Conservation (phyloP, 2,888 invertebrate species). For the Apodemia mormo region DNA sequence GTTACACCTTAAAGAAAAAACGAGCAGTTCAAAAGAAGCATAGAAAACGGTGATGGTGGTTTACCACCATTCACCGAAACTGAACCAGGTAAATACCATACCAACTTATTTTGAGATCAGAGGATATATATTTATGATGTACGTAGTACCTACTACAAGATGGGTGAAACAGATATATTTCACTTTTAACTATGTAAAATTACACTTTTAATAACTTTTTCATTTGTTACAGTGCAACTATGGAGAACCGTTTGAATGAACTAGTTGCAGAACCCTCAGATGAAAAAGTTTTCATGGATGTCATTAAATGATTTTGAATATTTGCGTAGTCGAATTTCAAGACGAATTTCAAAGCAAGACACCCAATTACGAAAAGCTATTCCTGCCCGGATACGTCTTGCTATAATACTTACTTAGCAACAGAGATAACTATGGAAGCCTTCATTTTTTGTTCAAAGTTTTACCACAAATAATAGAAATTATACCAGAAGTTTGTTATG, state of each 20-base stretch:
- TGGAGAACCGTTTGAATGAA: conserved; percentile 35
- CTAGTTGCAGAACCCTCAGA: conserved; percentile 33
- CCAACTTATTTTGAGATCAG: background rate
- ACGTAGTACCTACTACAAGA: no score
- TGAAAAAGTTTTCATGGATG: conserved; percentile 37
- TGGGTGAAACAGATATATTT: no score
- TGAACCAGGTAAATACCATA: conserved; percentile 24
- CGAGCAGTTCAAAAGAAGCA: conserved; percentile 24
- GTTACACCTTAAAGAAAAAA: conserved; percentile 20
- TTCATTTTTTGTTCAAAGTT: conserved; percentile 34
- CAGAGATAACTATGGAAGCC: conserved; percentile 30
- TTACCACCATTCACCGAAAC: conserved; percentile 28
- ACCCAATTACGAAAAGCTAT: conserved; percentile 24
- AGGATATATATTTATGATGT: conserved; percentile 6
- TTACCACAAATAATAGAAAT: conserved; percentile 29
- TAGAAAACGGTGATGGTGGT: conserved; percentile 30
- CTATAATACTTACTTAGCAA: conserved; percentile 28
- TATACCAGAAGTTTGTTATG: conserved; percentile 31
- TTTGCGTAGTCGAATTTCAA: conserved; percentile 28
- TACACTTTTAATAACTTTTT: background rate
- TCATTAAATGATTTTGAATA: conserved; percentile 34
- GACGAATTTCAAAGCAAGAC: conserved; percentile 28
- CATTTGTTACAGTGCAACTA: conserved; percentile 26
- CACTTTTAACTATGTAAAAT: no score
- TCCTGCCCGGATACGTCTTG: conserved; percentile 29